Evolutionary conservation across 2,888 invertebrate genomes (phyloP).

Genomic region (Cacoxenus indagator): DNA sequence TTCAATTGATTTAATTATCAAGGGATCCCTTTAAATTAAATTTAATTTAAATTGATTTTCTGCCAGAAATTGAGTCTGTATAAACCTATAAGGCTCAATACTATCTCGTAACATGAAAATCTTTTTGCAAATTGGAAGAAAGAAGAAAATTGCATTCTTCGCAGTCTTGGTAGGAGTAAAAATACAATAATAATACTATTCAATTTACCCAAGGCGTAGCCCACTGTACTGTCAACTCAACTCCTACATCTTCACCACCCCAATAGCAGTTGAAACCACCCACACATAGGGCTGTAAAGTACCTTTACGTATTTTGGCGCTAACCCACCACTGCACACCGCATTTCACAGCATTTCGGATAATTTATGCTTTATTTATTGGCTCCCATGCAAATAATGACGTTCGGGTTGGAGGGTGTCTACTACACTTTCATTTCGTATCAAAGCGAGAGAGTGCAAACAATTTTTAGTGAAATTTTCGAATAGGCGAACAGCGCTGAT

Average conservation of each 20-base stretch:
- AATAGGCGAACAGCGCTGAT: conserved; percentile 70
- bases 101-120: no score
- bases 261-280: conserved; percentile 12
- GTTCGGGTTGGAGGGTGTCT: neutral
- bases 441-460: conserved; percentile 70
- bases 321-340: neutral
- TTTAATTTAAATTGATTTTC: no score
- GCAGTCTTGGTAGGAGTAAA: conserved; percentile 29
- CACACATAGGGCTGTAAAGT: neutral
- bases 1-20: no score
- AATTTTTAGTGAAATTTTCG: conserved; percentile 72
- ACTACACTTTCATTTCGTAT: conserved; percentile 67
- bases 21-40: no score
- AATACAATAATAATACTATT: conserved; percentile 24
- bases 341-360: neutral
- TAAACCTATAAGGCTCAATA: no score
- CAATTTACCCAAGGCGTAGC: no score
- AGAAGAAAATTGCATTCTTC: no score
- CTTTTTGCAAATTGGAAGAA: no score
- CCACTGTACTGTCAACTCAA: no score
- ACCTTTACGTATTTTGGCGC: neutral
- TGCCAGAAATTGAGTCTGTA: no score
- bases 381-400: neutral
- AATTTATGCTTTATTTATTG: neutral
- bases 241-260: neutral